phyloP scores from a whole-genome alignment of 92 coral and sea anemone genomes.

The Umimayanthus chanpuru region DNA sequence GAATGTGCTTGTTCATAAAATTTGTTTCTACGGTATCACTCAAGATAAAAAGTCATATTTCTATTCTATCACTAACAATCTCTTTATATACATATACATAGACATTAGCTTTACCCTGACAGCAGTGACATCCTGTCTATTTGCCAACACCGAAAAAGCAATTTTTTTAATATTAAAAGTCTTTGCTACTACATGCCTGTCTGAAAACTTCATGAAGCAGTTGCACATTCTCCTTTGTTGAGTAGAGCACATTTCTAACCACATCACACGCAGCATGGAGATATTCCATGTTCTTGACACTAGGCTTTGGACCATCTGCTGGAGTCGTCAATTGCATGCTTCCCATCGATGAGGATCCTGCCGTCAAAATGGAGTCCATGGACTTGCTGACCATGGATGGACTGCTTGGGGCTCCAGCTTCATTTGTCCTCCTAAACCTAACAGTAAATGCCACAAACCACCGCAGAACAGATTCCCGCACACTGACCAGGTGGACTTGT shows the following conservation, averaged over 20 bases:
- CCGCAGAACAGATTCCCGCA: conserved; percentile 87
- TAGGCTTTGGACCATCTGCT: conserved; percentile 48
- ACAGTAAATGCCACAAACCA: conserved; percentile 97
- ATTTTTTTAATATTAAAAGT: no score
- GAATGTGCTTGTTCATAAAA: no score
- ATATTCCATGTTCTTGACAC: conserved; percentile 67
- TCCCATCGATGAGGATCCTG: conserved; percentile 59
- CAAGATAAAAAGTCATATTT: no score
- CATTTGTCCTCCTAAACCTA: conserved; percentile 73
- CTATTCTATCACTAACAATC: no score
- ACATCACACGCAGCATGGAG: conserved; percentile 87
- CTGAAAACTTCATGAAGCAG: conserved; percentile 93
- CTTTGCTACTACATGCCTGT: conserved; percentile 63
- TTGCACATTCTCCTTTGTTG: conserved; percentile 91
- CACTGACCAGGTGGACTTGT: conserved; percentile 54
- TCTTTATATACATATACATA: no score
- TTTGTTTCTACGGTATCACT: no score
- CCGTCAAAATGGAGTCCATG: conserved; percentile 67
- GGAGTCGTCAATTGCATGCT: conserved; percentile 65
- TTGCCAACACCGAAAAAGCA: no score
- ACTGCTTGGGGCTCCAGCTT: conserved; percentile 55
- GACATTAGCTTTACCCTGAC: no score
- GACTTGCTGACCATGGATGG: conserved; percentile 67
- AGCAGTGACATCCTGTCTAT: no score
- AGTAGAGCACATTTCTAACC: conserved; percentile 85